Evolutionary conservation across 1,140 invertebrate species (phyloP).

Genomic region (Drosophila malerkotliana): DNA sequence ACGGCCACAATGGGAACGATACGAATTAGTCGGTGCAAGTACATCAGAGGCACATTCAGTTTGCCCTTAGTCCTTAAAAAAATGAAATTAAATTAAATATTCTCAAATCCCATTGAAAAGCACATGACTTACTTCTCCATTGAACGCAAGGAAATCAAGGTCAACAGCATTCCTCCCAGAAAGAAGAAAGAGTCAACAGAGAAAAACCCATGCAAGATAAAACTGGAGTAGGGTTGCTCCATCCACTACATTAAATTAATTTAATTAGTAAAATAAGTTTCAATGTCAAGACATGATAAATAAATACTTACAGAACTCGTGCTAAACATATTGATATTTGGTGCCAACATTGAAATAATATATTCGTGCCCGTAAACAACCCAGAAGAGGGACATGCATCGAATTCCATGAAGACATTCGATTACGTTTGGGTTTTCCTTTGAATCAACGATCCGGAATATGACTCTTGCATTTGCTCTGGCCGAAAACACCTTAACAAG

Average conservation of each 20-base stretch:
- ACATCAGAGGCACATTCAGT: constrained; percentile 63
- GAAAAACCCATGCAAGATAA: constrained; percentile 85
- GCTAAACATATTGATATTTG: constrained; percentile 60
- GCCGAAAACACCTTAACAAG: constrained; percentile 51
- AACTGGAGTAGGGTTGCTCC: constrained; percentile 85
- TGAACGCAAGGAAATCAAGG: constrained; percentile 86
- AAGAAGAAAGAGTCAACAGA: constrained; percentile 89
- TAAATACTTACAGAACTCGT: constrained; percentile 6
- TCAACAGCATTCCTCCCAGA: constrained; percentile 88
- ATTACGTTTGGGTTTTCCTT: constrained; percentile 58
- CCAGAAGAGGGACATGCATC: constrained; percentile 87
- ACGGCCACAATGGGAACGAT: constrained; percentile 51
- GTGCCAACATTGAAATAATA: constrained; percentile 33
- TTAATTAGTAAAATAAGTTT: no score
- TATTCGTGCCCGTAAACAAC: constrained; percentile 87
- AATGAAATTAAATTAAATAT: background rate
- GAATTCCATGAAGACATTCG: constrained; percentile 85
- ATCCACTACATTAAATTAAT: constrained; percentile 46
- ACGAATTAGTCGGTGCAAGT: constrained; percentile 56
- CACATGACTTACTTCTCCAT: constrained; percentile 85
- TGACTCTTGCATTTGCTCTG: constrained; percentile 38
- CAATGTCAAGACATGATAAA: background rate
- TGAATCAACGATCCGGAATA: constrained; percentile 37
- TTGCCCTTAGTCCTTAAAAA: constrained; percentile 42
- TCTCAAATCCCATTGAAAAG: background rate